phyloP scores from a whole-genome alignment of 92 coral and sea anemone genomes.

The Porites rus region DNA sequence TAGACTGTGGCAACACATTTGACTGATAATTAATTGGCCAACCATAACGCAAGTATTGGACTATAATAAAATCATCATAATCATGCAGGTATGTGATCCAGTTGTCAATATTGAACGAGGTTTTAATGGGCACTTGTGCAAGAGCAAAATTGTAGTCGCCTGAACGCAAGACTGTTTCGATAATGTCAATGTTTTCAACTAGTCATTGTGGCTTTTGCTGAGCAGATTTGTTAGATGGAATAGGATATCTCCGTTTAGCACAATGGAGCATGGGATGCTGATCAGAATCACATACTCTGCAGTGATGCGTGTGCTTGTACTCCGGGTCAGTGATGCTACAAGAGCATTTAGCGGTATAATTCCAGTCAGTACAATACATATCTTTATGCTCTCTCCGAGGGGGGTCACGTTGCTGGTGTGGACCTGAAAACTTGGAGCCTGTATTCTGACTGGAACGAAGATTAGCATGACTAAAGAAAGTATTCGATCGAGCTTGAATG shows the following conservation, averaged over 20 bases:
- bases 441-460: conserved; percentile 12
- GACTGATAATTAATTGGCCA: conserved; percentile 44
- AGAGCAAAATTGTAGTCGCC: conserved; percentile 14
- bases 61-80: conserved; percentile 43
- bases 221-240: conserved; percentile 5
- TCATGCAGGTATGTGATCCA: conserved; percentile 41
- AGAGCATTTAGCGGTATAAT: conserved; percentile 47
- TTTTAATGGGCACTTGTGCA: conserved; percentile 19
- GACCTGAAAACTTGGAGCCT: background rate
- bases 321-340: conserved; percentile 27
- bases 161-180: conserved; percentile 4
- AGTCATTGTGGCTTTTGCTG: background rate
- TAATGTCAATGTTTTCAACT: conserved; percentile 1
- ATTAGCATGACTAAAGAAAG: conserved; percentile 15
- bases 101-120: conserved; percentile 8
- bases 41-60: conserved; percentile 49
- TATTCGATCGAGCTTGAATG: background rate
- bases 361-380: conserved; percentile 52
- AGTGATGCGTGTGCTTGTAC: conserved; percentile 46
- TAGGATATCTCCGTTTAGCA: conserved; percentile 37
- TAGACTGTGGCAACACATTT: conserved; percentile 6
- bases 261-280: conserved; percentile 49
- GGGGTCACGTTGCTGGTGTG: background rate
- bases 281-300: conserved; percentile 47
- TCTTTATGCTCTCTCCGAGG: background rate